Evolutionary conservation across 1,140 invertebrate genomes (phyloP), one percentile per base, ranked within the genome.

Genomic region (Idris sp.): DNA sequence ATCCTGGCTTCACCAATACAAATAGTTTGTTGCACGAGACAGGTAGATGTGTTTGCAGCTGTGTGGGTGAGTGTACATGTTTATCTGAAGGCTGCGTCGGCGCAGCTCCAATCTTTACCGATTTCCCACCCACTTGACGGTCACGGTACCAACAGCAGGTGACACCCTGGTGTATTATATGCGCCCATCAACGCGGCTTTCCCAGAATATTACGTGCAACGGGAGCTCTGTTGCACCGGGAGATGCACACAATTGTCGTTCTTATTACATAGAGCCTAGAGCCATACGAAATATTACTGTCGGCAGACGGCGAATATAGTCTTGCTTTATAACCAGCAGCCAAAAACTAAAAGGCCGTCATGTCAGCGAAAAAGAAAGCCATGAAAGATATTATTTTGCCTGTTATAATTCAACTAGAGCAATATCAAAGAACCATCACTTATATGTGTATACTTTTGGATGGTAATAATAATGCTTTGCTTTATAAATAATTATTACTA

Each of bases 1-100:
- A 73, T 77, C 65, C 58, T 51, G 71, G 64, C 74, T 79, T 79
- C 62, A 51, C 59, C 58, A 59, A 61, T 61, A 71, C 69, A 61
- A 49, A 26, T 10, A 30, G 46, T 44, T 54, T 51, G 49, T 54
- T 30, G 44, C 36, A 4, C 58, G 15, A 49, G 58, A 28, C 48
- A 48, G 28, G 38, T 40, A 11, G n/a, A 18, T 38, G 28, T 25
- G 36, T 46, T 18, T 28, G 28, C n/a, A n/a, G n/a, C n/a, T n/a
- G n/a, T n/a, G n/a, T n/a, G n/a, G n/a, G n/a, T n/a, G n/a, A n/a
- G n/a, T n/a, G n/a, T n/a, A n/a, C n/a, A n/a, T 9, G 28, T 30
- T 2, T n/a, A 2, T n/a, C 28, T 30, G 2, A 6, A 2, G 18
- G 38, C 4, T 18, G n/a, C 61, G 61, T 31, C 38, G 41, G 49